A percentile compares a stretch with the other conserved stretches of the same genome.
Conservation (phyloP, 2,113 vertebrate genomes). For the Pyrgilauda ruficollis region DNA sequence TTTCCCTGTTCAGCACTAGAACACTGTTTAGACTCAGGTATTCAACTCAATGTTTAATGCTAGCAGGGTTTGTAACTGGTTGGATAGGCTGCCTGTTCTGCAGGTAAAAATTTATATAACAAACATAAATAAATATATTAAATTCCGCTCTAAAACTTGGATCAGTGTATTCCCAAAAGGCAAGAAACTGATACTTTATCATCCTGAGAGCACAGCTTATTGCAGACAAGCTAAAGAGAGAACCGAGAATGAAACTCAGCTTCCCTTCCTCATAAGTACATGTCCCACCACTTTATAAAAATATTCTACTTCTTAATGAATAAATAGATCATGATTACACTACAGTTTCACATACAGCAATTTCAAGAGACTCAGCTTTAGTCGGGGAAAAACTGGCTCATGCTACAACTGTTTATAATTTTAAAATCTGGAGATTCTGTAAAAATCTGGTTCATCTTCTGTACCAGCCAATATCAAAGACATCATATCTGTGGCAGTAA, state of each 20-base stretch:
- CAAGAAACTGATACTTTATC: neutral
- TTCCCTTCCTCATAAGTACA: neutral
- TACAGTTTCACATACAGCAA: neutral
- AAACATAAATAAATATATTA: neutral
- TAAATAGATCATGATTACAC: neutral
- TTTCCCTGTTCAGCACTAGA: neutral
- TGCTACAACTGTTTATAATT: neutral
- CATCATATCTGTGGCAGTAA: neutral
- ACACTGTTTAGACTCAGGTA: neutral
- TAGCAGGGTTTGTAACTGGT: neutral
- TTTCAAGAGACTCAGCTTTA: neutral
- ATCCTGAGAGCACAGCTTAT: neutral
- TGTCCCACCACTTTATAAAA: neutral
- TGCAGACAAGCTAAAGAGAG: neutral
- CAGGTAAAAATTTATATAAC: neutral
- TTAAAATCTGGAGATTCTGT: neutral
- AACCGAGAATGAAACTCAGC: neutral
- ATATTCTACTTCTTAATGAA: neutral
- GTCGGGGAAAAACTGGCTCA: neutral
- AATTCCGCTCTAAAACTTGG: neutral
- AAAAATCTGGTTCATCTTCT: neutral
- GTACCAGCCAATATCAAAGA: neutral
- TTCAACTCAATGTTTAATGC: neutral
- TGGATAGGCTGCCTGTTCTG: neutral
- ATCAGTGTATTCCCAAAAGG: neutral